Evolutionary conservation across 2,888 invertebrate genomes (phyloP).

Genomic region (Lacanobia wlatinum): DNA sequence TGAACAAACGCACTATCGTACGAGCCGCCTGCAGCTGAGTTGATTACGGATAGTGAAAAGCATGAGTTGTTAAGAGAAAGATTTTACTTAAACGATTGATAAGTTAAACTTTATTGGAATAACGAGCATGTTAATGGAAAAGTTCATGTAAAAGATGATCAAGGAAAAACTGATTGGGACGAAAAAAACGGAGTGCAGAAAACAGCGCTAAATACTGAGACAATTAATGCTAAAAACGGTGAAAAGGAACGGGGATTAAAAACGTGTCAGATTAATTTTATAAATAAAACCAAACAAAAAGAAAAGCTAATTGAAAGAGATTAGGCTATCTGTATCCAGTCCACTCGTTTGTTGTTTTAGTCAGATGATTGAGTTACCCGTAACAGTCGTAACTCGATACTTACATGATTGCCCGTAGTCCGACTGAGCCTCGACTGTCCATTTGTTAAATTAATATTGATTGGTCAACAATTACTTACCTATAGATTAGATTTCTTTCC

Average conservation of each 20-base stretch:
- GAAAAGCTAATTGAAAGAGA: slow-evolving; percentile 11
- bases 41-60: not conserved
- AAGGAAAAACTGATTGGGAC: not conserved
- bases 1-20: not conserved
- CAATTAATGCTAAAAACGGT: not conserved
- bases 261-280: not conserved
- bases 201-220: not conserved
- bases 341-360: slow-evolving; percentile 39
- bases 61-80: not conserved
- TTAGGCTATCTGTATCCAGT: slow-evolving; percentile 27
- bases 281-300: not conserved
- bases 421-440: slow-evolving; percentile 59
- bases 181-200: not conserved
- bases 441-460: slow-evolving; percentile 75
- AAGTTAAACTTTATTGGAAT: not conserved
- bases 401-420: slow-evolving; percentile 58
- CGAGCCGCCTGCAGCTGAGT: not conserved
- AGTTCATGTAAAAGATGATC: not conserved
- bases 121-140: not conserved
- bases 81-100: not conserved
- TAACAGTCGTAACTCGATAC: slow-evolving; percentile 68
- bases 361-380: slow-evolving; percentile 54
- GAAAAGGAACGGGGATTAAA: not conserved
- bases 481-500: slow-evolving; percentile 49
- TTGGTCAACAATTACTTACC: slow-evolving; percentile 57